Evolutionary conservation across 2,888 invertebrate genomes (phyloP).

Genomic region (Serripes groenlandicus): DNA sequence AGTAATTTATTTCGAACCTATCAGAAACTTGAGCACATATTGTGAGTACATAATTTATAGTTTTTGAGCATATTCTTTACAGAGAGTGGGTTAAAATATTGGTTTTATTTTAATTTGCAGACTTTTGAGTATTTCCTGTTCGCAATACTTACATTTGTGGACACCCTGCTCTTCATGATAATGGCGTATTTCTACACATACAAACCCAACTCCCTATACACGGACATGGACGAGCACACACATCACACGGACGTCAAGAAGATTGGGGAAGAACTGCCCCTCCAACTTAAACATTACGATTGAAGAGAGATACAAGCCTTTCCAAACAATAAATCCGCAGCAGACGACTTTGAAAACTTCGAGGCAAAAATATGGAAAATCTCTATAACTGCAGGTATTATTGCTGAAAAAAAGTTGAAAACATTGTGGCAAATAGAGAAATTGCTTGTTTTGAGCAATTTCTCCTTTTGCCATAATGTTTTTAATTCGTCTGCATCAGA

Average conservation of each 20-base stretch:
- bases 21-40: no score
- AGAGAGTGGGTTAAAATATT: not conserved
- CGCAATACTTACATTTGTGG: slow-evolving; percentile 93
- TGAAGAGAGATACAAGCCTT: not conserved
- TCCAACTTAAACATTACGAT: slow-evolving; percentile 18
- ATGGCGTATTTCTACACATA: slow-evolving; percentile 93
- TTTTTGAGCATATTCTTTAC: no score
- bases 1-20: no score
- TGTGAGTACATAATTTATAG: not conserved
- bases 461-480: no score
- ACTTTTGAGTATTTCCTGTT: slow-evolving; percentile 95
- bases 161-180: slow-evolving; percentile 93
- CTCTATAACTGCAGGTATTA: no score
- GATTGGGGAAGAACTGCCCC: slow-evolving; percentile 23
- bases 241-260: not conserved
- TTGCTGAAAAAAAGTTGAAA: no score
- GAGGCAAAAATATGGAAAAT: no score
- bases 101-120: slow-evolving; percentile 88
- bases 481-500: no score
- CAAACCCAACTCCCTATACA: slow-evolving; percentile 56
- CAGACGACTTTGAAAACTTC: no score
- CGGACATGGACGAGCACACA: slow-evolving; percentile 23
- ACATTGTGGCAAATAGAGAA: no score
- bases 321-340: no score
- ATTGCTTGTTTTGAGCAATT: no score